These are phyloP conservation scores for Beris morrisii DNA, from an alignment of 2,888 invertebrate genomes.

Conservation along the genomic window DNA sequence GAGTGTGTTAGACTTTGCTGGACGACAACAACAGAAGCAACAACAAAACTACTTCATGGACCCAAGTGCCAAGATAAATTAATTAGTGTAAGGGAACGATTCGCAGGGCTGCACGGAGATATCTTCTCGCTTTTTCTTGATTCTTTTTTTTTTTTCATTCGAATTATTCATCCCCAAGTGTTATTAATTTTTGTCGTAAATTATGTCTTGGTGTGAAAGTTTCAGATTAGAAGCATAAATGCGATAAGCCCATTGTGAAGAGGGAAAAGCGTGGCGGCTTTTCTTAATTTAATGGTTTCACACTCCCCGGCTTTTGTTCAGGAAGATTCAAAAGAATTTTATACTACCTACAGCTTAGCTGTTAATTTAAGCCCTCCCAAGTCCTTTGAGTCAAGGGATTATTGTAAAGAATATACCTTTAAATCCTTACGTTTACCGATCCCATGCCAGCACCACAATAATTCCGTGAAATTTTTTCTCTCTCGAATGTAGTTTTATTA, in stretches of 20 bases:
- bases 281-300: slow-evolving; percentile 9
- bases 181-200: slow-evolving; percentile 40
- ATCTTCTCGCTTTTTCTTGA: slow-evolving; percentile 4
- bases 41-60: slow-evolving; percentile 28
- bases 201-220: slow-evolving; percentile 37
- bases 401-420: no score
- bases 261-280: slow-evolving; percentile 19
- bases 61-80: slow-evolving; percentile 37
- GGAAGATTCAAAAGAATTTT: no score
- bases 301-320: background rate
- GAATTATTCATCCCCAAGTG: slow-evolving; percentile 37
- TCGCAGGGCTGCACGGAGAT: slow-evolving; percentile 30
- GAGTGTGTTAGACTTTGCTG: slow-evolving; percentile 34
- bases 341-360: no score
- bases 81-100: slow-evolving; percentile 33
- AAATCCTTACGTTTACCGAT: no score
- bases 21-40: slow-evolving; percentile 29
- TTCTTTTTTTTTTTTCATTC: slow-evolving; percentile 6
- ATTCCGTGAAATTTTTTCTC: no score
- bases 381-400: no score
- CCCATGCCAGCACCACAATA: no score
- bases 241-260: slow-evolving; percentile 30
- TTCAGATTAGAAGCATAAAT: slow-evolving; percentile 31
- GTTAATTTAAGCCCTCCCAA: no score
- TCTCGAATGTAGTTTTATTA: no score